These are phyloP conservation scores for Albula glossodonta DNA, from an alignment of 2,113 vertebrate genomes.

Conservation along the genomic window DNA sequence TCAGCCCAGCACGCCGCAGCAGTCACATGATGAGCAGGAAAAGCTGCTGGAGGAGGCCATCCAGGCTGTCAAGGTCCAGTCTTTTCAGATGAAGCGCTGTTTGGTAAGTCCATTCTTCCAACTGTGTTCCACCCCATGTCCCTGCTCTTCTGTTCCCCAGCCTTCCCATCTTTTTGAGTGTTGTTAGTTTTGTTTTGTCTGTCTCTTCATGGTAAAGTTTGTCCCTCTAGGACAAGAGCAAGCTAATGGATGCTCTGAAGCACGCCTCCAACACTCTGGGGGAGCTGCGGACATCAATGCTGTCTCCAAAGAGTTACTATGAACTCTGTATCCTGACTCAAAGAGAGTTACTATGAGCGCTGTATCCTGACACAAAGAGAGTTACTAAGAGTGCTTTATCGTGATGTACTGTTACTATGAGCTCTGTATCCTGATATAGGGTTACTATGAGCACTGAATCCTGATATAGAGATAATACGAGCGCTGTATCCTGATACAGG, in stretches of 20 bases:
- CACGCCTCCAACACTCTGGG: constrained; percentile 98
- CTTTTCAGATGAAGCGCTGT: constrained; percentile 98
- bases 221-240: constrained; percentile 89
- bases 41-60: constrained; percentile 96
- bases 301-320: constrained; percentile 98
- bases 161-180: not conserved
- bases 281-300: constrained; percentile 94
- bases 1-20: constrained; percentile 92
- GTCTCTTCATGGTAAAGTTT: constrained; percentile 11
- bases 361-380: not conserved
- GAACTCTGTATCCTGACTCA: constrained; percentile 90
- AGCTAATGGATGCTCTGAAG: constrained; percentile 97
- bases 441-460: no score
- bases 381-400: no score
- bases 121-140: not conserved
- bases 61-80: constrained; percentile 97
- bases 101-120: constrained; percentile 72
- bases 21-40: constrained; percentile 96
- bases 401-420: no score
- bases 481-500: no score
- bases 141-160: not conserved
- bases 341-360: no score
- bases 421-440: no score
- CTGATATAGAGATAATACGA: no score
- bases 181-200: not conserved